Evolutionary conservation across 2,797 vertebrate species (phyloP).

Genomic region (Morus bassanus): DNA sequence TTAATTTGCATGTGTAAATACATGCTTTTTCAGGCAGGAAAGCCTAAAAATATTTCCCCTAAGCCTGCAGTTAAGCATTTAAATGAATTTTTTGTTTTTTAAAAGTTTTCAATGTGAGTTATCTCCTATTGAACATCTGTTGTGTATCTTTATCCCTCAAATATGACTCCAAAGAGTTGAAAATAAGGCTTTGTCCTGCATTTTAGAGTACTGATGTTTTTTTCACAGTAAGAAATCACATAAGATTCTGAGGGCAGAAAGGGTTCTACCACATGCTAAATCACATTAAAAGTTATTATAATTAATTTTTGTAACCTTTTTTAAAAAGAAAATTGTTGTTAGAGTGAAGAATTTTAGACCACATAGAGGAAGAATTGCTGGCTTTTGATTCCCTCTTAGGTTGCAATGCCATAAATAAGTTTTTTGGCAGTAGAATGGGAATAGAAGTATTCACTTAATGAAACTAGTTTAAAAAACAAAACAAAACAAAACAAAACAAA

Average conservation of each 20-base stretch:
- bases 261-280: neutral
- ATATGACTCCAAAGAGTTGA: neutral
- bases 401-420: neutral
- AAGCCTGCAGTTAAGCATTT: neutral
- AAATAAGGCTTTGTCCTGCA: neutral
- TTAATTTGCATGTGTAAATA: neutral
- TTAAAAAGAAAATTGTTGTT: neutral
- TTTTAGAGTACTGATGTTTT: neutral
- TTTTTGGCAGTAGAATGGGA: rapidly evolving
- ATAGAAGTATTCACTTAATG: neutral
- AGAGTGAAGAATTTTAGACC: neutral
- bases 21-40: neutral
- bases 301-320: neutral
- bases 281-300: neutral
- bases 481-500: neutral
- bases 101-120: neutral
- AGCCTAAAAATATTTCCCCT: neutral
- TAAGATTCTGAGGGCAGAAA: neutral
- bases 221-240: neutral
- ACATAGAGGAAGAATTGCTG: neutral
- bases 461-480: neutral
- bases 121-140: neutral
- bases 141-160: neutral
- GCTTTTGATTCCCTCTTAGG: neutral
- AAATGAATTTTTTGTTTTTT: neutral